Conservation (phyloP, 1,140 invertebrate genomes). For the Papilio aristodemus region DNA sequence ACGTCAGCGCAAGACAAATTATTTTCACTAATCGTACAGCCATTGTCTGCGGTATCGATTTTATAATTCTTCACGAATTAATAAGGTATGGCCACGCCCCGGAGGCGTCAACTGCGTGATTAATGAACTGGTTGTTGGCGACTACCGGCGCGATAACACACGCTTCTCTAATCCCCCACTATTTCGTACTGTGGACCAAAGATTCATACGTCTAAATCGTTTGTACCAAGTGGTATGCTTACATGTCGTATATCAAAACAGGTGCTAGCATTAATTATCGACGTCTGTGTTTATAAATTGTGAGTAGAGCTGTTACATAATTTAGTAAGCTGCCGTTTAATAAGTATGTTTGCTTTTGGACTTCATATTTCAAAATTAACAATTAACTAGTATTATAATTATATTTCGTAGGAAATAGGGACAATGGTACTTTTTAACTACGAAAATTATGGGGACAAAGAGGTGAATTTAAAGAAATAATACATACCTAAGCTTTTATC, state of each 20-base stretch:
- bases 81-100: slow-evolving; percentile 69
- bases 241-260: slow-evolving; percentile 50
- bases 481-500: too few relatives aligned
- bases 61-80: slow-evolving; percentile 74
- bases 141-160: slow-evolving; percentile 51
- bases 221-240: slow-evolving; percentile 52
- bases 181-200: slow-evolving; percentile 34
- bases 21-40: slow-evolving; percentile 46
- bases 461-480: too few relatives aligned
- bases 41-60: slow-evolving; percentile 62
- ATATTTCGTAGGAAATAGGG: neutral
- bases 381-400: neutral
- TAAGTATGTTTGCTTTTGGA: slow-evolving; percentile 4
- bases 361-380: neutral
- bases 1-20: slow-evolving; percentile 53
- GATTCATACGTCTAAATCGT: slow-evolving; percentile 56
- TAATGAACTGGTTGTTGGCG: slow-evolving; percentile 57
- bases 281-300: slow-evolving; percentile 55
- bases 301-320: slow-evolving; percentile 40
- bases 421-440: too few relatives aligned
- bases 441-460: neutral
- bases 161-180: slow-evolving; percentile 24
- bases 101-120: slow-evolving; percentile 72
- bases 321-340: neutral
- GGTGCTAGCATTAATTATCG: slow-evolving; percentile 62